Conservation (phyloP, 1,140 invertebrate species). For the Cepaea nemoralis region DNA sequence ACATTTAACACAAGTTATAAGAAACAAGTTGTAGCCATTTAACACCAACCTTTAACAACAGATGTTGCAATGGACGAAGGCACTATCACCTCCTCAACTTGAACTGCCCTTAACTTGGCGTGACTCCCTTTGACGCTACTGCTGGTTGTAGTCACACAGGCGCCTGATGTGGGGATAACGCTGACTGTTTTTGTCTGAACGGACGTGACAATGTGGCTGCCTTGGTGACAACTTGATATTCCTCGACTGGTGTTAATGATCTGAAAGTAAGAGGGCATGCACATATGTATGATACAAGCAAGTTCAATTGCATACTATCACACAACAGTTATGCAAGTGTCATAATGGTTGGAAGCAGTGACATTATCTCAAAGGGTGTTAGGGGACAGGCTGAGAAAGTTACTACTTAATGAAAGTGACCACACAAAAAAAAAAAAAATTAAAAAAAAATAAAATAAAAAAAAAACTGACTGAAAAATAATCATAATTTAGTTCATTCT, state of each 20-base stretch:
- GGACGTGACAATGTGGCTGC: background rate
- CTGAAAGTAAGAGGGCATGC: background rate
- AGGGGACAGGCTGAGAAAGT: no score
- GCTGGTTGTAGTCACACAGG: background rate
- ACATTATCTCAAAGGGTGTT: no score
- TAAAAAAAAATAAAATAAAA: no score
- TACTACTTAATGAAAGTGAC: no score
- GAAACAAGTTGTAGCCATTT: background rate
- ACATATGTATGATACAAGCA: no score
- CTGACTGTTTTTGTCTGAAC: background rate
- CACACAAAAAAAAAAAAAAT: no score
- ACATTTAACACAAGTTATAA: background rate
- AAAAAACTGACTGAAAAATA: no score
- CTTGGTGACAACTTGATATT: background rate
- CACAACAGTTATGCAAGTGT: no score
- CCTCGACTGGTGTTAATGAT: constrained; percentile 3
- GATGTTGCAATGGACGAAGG: background rate
- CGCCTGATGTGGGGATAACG: background rate
- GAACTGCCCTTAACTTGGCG: background rate
- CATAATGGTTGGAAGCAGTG: no score
- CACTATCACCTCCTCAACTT: background rate
- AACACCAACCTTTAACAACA: background rate
- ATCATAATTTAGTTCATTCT: no score
- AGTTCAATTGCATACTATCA: no score
- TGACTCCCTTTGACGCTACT: background rate